Evolutionary conservation across 23 tunicate genomes (phyloP), one percentile per base, ranked within the genome.

Genomic region (Trididemnum nubilum): DNA sequence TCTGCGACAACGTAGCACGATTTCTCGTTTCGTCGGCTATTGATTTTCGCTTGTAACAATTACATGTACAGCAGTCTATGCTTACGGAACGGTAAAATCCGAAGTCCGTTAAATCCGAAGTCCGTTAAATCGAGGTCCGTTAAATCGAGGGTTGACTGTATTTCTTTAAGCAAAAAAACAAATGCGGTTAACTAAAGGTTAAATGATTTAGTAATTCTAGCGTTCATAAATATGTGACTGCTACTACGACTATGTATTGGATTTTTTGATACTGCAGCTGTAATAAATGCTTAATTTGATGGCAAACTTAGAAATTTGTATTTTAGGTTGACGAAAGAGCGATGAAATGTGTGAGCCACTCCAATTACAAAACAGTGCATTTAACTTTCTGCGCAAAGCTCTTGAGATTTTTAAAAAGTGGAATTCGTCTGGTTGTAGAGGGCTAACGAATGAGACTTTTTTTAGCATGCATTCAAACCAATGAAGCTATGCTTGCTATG

Each of bases 381-480:
- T 61, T 5, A 61, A 24, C 18, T 61, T 61, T 61, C n/a, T 61
- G 26, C 26, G n/a, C 3, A 22, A 61, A 22, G 67, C 67, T 4
- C 26, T 61, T 24, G 25, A 22, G 3, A 26, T 61, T 61, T 61
- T 61, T n/a, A 15, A 61, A 24, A 22, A 61, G 3, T 61, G 67
- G 67, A 61, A 61, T 3, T 22, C 67, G 29, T 61, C 22, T 3
- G 67, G 67, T 21, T 24, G 29, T 4, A 31, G 38, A 5, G 74
- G 79, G 4, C 79, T 73, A 2, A 73, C 79, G 2, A n/a, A 38
- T 24, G 79, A 73, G 33, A 73, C 79, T 4, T 73, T 73, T n/a
- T 28, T 2, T 28, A 23, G 79, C 79, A 2, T 73, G 79, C 60
- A 73, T 39, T 40, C 79, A 73, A 29, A 36, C 32, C 59, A 73